Evolutionary conservation across 2,113 vertebrate species (phyloP).

Genomic region (human): GRCh38 chr4:48622001-48622500

Average conservation of each 20-base stretch:
- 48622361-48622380: not conserved
- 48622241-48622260: not conserved
- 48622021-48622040: not conserved
- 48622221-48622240: not conserved
- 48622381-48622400: not conserved
- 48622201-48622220: not conserved
- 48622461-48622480: not conserved
- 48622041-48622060: not conserved
- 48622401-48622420: not conserved
- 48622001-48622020: not conserved
- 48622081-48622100: not conserved
- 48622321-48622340: not conserved
- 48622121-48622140: not conserved
- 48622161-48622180: constrained; percentile 13
- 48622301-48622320: not conserved
- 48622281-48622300: not conserved
- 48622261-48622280: not conserved
- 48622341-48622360: not conserved
- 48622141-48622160: not conserved
- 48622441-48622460: not conserved
- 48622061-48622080: not conserved
- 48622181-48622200: constrained; percentile 4
- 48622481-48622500: not conserved
- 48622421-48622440: not conserved
- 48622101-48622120: not conserved